Base-by-base conservation (phyloP, 2,113 vertebrate species). In the Bos indicus region DNA sequence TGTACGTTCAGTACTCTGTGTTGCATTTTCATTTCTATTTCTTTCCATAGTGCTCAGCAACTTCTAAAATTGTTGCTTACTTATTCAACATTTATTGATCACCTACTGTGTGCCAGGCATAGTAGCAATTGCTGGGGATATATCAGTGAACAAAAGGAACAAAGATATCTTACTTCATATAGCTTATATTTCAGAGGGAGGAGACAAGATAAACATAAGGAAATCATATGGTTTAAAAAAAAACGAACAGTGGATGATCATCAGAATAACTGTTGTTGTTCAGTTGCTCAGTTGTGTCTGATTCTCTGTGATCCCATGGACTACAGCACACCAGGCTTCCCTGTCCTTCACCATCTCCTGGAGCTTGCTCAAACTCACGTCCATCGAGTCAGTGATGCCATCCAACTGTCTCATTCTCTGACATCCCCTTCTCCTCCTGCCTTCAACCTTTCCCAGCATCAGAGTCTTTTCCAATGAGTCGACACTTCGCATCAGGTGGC, bases 61-160 rank as follows among this genome's bases (percentile, higher is more conserved):
- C 54, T 77, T 59, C 81, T 85, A 62, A 60, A 74, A n/a, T 60
- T 36, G 10, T 60, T 30, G 43, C 74, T 48, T 19, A 60, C 23
- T 60, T 23, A 90, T 40, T 78, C 33, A 78, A 54, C 71, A 78
- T 85, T 85, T 78, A 90, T 90, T 60, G 62, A 77, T 59, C 30
- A 82, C 33, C 52, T 59, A 19, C 25, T 30, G 30, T 64, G 51
- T 51, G 59, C 51, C 43, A 74, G 40, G 62, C 43, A 43, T 16
- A 59, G 40, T 93, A 83, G 40, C 67, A 17, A 25, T 74, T 90
- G 33, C 52, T 51, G 43, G n/a, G 54, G 19, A 77, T 90, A 77
- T 23, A 60, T 77, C 43, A 82, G 33, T 94, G 40, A 77, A 90
- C n/a, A 60, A 95, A n/a, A 95, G 9, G 16, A 52, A 71, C 23